Base-by-base conservation (phyloP, 2,113 vertebrate species). In the Ochotona princeps region DNA sequence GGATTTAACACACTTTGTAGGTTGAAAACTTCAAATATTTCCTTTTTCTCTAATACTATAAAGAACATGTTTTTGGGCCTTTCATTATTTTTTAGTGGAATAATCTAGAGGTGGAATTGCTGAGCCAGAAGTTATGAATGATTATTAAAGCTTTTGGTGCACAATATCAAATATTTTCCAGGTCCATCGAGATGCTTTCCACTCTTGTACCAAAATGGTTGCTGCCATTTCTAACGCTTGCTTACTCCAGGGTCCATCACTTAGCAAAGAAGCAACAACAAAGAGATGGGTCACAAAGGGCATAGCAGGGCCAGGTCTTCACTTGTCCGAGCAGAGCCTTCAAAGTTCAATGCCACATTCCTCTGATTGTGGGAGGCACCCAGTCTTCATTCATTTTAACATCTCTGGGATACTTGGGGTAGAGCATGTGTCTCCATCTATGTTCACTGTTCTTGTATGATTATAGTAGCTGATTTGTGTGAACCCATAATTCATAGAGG, bases 1-100 rank as follows among this genome's bases (percentile, higher is more conserved):
- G 74, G 17, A 72, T 25, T 70, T 63, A 57, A 85, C 2, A 15
- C 4, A 8, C 51, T 35, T 69, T 54, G 61, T 25, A 69, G 47
- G 35, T 12, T 63, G 57, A 81, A 20, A 74, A 70, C 73, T 90
- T 92, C 57, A 88, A 66, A 32, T 57, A 35, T 47, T 88, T 81
- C 54, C 57, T 54, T 51, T 65, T 47, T 85, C 10, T 79, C 30
- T 30, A 49, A 61, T 32, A 10, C 44, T 60, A 8, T 65, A 25
- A 60, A 65, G n/a, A 72, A 51, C 28, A 21, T 47, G 1, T 32
- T 90, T 88, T 44, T 75, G 38, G 11, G 47, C 8, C 83, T 35
- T 75, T 57, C 32, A 65, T 57, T 54, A 32, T 44, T 44, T 75
- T 61, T 3, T 28, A 75, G 28, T 51, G 38, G 30, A 51, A 8